Conservation (phyloP, 37 sponge, comb jelly and placozoan genomes). For the Halichondria panicea region DNA sequence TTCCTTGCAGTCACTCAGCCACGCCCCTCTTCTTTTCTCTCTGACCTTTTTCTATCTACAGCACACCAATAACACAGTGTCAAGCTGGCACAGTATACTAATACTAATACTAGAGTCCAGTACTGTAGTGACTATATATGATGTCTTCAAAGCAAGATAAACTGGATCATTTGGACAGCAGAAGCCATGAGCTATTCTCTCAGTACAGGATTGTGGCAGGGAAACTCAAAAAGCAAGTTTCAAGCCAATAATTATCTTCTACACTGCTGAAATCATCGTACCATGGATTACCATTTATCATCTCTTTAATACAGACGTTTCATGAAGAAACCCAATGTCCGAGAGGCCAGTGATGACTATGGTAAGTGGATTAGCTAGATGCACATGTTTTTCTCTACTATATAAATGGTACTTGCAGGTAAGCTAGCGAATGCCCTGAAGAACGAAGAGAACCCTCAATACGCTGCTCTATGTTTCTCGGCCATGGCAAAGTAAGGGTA, state of each 20-base stretch:
- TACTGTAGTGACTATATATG: too few relatives aligned
- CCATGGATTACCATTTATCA: not conserved
- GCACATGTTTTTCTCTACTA: not conserved
- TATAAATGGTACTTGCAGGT: conserved; percentile 22
- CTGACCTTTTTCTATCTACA: too few relatives aligned
- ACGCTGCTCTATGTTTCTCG: conserved; percentile 65
- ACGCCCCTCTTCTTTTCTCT: too few relatives aligned
- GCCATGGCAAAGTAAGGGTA: conserved; percentile 73
- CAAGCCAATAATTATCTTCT: not conserved
- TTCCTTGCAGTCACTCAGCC: too few relatives aligned
- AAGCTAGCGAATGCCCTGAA: conserved; percentile 63
- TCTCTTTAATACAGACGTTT: conserved; percentile 43
- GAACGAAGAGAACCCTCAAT: conserved; percentile 67
- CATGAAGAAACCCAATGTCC: conserved; percentile 70
- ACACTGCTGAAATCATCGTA: not conserved
- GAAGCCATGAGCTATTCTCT: conserved; percentile 42
- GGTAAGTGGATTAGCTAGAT: conserved; percentile 14
- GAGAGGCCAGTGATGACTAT: conserved; percentile 62
- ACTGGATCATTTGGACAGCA: conserved; percentile 38
- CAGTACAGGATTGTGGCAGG: conserved; percentile 53
- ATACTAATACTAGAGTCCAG: too few relatives aligned
- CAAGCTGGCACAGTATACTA: too few relatives aligned
- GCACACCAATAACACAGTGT: too few relatives aligned
- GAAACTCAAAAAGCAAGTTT: conserved; percentile 60
- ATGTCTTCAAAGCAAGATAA: not conserved